Evolutionary conservation across 2,113 vertebrate genomes (phyloP), one percentile per base, ranked within the genome.

Genomic region (Camelus dromedarius): DNA sequence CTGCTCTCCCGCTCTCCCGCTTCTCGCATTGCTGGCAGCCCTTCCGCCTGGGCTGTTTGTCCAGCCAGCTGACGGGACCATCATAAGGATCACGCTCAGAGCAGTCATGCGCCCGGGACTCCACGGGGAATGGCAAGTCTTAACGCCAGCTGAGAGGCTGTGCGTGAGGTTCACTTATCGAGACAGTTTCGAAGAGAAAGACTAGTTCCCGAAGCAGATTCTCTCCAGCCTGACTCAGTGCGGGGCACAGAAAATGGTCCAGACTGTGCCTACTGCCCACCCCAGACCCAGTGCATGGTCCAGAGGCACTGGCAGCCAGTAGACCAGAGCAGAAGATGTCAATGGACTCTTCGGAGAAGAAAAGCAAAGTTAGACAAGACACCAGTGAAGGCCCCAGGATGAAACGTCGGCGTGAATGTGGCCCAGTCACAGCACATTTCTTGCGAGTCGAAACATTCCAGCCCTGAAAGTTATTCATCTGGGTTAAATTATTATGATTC

Each of bases 241-340:
- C 8, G 3, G 32, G 46, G 38, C 60, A 32, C 50, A 12, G 15
- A 48, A 19, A 19, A 24, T 0, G 13, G 7, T 16, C 13, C 2
- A 54, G 10, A 9, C 46, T 22, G 32, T 8, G 32, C 87, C n/a
- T 24, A 3, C 38, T 11, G 52, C 32, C 42, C 24, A 9, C 12
- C 11, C 50, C 5, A 15, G 50, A 60, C 58, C 35, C 5, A 6
- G 2, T 0, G 32, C 19, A 2, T 0, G 2, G 46, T 8, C 9
- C 56, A 5, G 56, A 56, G 46, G 32, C 76, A 10, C 48, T 10
- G 32, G 35, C 22, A 3, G 14, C 22, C 9, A 8, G 14, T 2
- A 13, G 32, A 3, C 13, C 26, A 6, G 62, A 2, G 14, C 1
- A 2, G n/a, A 30, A 60, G 26, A 16, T 30, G 54, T 46, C 46